Evolutionary conservation across 64 coral and sea anemone genomes (phyloP).

Genomic region (Anthopleura sola): DNA sequence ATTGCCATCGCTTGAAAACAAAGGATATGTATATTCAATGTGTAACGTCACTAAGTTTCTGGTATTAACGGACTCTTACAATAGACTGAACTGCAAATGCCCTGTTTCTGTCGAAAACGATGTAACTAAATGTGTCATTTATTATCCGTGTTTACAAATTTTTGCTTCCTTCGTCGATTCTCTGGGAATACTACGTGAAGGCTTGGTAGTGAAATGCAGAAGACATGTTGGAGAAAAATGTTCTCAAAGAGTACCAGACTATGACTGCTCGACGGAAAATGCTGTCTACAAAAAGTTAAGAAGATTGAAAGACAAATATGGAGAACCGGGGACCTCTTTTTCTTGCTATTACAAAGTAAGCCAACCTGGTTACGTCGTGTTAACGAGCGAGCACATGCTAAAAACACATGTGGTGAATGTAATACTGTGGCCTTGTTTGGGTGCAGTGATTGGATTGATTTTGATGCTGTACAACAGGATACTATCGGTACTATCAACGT

Average conservation of each 20-base stretch:
- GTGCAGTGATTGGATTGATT: background rate
- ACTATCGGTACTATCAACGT: background rate
- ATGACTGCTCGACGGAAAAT: constrained; percentile 7
- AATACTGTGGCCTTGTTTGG: constrained; percentile 17
- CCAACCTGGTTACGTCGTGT: background rate
- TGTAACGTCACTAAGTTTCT: constrained; percentile 1
- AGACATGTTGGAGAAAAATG: constrained; percentile 27
- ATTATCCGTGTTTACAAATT: constrained; percentile 19
- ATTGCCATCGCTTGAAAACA: constrained; percentile 4
- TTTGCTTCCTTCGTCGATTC: background rate
- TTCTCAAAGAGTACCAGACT: background rate
- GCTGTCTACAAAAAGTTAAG: background rate
- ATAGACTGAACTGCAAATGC: constrained; percentile 4
- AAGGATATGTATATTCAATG: background rate
- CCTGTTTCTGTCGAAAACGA: background rate
- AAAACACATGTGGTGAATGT: background rate
- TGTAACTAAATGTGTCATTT: constrained; percentile 16
- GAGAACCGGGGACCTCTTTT: background rate
- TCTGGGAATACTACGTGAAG: background rate
- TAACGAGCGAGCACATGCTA: background rate
- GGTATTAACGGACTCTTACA: background rate
- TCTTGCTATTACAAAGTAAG: background rate
- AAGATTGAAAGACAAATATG: constrained; percentile 1
- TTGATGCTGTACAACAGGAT: background rate
- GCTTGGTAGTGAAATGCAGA: constrained; percentile 9